These are phyloP conservation scores for Sinocyclocheilus anshuiensis DNA, from an alignment of 2,113 vertebrate species.

Conservation along the genomic window DNA sequence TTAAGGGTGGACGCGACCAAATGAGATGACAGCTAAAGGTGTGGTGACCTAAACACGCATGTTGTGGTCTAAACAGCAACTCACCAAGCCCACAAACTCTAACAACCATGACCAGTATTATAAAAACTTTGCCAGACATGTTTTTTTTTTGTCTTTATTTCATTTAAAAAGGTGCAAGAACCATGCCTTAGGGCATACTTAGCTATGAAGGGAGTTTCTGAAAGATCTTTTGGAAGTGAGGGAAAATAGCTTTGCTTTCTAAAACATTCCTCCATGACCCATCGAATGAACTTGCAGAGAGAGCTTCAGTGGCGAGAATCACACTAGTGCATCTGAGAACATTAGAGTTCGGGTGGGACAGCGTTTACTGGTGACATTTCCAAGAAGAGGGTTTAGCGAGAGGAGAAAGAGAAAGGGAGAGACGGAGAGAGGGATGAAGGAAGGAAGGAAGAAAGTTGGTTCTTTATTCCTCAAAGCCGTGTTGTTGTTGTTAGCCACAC, in stretches of 20 bases:
- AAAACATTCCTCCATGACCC: constrained; percentile 57
- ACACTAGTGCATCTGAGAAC: constrained; percentile 54
- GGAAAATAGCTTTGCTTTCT: constrained; percentile 32
- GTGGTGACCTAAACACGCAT: background rate
- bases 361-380: constrained; percentile 49
- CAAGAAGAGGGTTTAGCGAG: constrained; percentile 17
- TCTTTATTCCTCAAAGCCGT: background rate
- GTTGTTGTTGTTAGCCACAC: constrained; percentile 5
- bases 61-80: constrained; percentile 28
- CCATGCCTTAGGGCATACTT: constrained; percentile 38
- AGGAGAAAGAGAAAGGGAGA: constrained; percentile 19
- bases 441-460: background rate
- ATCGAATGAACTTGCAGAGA: constrained; percentile 53
- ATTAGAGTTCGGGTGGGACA: constrained; percentile 32
- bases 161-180: constrained; percentile 50
- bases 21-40: constrained; percentile 13
- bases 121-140: constrained; percentile 11
- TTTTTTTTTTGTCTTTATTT: constrained; percentile 34
- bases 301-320: constrained; percentile 49
- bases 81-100: constrained; percentile 38
- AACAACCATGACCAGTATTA: constrained; percentile 41
- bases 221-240: constrained; percentile 39
- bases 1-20: constrained; percentile 25
- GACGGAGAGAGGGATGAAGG: background rate
- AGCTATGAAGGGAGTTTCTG: constrained; percentile 36